Percentiles rank a stretch among this genome's conserved stretches.
Evolutionary conservation across 2,113 vertebrate species (phyloP).

Genomic region (Ondatra zibethicus): DNA sequence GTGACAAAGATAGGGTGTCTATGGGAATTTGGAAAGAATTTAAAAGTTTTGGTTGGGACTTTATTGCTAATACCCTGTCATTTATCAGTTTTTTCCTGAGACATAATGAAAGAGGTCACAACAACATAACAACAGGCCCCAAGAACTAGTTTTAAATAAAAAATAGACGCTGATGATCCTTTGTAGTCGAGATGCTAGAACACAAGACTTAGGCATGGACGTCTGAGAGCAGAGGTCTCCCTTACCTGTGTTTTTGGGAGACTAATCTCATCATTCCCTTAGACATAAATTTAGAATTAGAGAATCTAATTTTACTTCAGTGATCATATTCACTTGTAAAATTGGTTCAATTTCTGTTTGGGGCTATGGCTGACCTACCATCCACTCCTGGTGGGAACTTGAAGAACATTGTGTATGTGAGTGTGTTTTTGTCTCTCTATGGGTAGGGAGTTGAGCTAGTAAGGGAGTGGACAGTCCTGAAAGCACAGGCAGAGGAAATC

Average conservation of each 20-base stretch:
- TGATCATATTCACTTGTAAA: neutral
- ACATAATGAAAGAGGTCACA: neutral
- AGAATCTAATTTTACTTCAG: neutral
- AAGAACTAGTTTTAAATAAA: constrained; percentile 19
- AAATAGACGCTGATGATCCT: neutral
- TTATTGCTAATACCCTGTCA: neutral
- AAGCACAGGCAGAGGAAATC: neutral
- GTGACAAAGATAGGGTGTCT: neutral
- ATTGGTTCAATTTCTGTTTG: neutral
- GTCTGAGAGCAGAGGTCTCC: neutral
- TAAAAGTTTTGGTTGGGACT: neutral
- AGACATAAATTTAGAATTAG: neutral
- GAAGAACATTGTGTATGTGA: neutral
- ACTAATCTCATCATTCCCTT: neutral
- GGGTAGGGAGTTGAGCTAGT: neutral
- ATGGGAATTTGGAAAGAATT: neutral
- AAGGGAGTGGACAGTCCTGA: neutral
- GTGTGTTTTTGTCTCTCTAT: neutral
- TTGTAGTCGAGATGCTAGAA: neutral
- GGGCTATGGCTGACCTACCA: neutral
- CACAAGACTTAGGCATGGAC: neutral
- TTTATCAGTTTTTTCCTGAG: neutral
- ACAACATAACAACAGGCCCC: neutral
- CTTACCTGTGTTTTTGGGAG: neutral
- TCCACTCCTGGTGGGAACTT: neutral